These are phyloP conservation scores for Cantharis lateralis DNA, from an alignment of 2,888 invertebrate species.

Conservation along the genomic window DNA sequence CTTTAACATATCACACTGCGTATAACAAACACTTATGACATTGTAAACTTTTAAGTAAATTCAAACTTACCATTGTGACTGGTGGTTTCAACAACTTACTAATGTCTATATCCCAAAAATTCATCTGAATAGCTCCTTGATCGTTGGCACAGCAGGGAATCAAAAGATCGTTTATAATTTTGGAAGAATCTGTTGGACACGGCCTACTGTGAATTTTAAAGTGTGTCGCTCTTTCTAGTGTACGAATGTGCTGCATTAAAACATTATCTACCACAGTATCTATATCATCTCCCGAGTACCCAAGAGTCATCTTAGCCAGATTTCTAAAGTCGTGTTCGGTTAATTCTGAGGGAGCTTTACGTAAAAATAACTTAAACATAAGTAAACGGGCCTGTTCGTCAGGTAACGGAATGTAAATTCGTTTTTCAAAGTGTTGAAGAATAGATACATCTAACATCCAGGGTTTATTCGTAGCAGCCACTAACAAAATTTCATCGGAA, in stretches of 20 bases:
- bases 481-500: slow-evolving; percentile 85
- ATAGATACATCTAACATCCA: slow-evolving; percentile 98
- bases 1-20: slow-evolving; percentile 85
- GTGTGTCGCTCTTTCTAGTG: slow-evolving; percentile 98
- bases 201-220: slow-evolving; percentile 87
- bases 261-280: slow-evolving; percentile 97
- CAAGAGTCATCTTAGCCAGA: slow-evolving; percentile 83
- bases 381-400: slow-evolving; percentile 89
- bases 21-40: neutral
- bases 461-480: slow-evolving; percentile 99
- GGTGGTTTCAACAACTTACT: slow-evolving; percentile 95
- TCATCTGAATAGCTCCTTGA: slow-evolving; percentile 93
- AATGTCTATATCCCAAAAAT: slow-evolving; percentile 94
- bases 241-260: slow-evolving; percentile 97
- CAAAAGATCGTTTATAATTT: slow-evolving; percentile 85
- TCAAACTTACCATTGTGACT: slow-evolving; percentile 81
- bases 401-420: slow-evolving; percentile 97
- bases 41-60: neutral
- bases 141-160: slow-evolving; percentile 97
- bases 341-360: slow-evolving; percentile 83
- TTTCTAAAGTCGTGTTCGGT: slow-evolving; percentile 84
- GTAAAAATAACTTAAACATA: slow-evolving; percentile 89
- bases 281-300: slow-evolving; percentile 99
- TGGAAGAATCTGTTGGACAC: slow-evolving; percentile 78
- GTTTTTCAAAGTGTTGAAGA: slow-evolving; percentile 94